phyloP scores from a whole-genome alignment of 1,140 invertebrate genomes.

The Eupeodes corollae region DNA sequence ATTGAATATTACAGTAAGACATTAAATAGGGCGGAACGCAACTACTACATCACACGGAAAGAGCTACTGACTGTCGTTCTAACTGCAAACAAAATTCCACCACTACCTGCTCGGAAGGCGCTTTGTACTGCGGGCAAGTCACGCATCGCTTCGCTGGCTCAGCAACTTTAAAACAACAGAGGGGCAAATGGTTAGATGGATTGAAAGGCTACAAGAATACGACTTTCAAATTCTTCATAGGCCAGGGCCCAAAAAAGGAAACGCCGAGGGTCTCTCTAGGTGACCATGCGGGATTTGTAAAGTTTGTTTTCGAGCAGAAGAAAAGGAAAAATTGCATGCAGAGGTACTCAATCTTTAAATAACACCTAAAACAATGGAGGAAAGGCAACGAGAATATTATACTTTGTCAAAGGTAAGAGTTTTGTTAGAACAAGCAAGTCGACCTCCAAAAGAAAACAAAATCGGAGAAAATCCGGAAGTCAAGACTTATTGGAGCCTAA shows the following conservation, averaged over 20 bases:
- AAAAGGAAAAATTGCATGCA: too few relatives aligned
- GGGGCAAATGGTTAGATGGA: background rate
- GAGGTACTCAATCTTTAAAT: too few relatives aligned
- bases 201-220: background rate
- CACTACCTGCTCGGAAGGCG: background rate
- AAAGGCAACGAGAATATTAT: too few relatives aligned
- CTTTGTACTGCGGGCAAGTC: background rate
- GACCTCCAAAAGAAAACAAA: too few relatives aligned
- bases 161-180: background rate
- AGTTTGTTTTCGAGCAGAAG: too few relatives aligned
- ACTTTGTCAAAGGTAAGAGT: too few relatives aligned
- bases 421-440: too few relatives aligned
- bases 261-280: too few relatives aligned
- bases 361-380: too few relatives aligned
- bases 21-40: constrained; percentile 26
- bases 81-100: constrained; percentile 1
- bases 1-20: constrained; percentile 24
- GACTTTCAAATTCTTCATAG: background rate
- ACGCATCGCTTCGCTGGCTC: background rate
- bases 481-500: too few relatives aligned
- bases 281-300: too few relatives aligned
- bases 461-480: too few relatives aligned
- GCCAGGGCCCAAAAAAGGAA: background rate
- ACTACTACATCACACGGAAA: constrained; percentile 16
- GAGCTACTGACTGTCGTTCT: constrained; percentile 17